These are phyloP conservation scores for Coelopa frigida DNA, from an alignment of 1,140 invertebrate genomes.

Conservation along the genomic window DNA sequence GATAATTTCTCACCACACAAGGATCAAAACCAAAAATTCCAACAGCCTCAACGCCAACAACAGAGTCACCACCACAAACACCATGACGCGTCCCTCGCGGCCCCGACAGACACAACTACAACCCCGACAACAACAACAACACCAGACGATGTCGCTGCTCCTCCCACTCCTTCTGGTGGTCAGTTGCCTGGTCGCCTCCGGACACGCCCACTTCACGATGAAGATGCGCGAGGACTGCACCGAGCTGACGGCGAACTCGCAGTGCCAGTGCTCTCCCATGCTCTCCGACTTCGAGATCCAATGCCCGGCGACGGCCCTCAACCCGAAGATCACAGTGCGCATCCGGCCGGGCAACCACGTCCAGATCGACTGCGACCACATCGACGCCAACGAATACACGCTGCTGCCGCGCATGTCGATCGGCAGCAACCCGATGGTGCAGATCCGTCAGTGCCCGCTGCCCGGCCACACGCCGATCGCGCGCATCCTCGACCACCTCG, in stretches of 20 bases:
- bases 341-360: conserved; percentile 25
- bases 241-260: conserved; percentile 19
- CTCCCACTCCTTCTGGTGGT: conserved; percentile 13
- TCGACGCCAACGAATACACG: conserved; percentile 24
- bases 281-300: conserved; percentile 29
- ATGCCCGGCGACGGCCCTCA: conserved; percentile 24
- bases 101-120: neutral
- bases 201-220: conserved; percentile 18
- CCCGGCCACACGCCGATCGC: conserved; percentile 30
- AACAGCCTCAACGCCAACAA: neutral
- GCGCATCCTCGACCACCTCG: conserved; percentile 27
- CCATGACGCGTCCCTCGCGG: no score
- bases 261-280: conserved; percentile 27
- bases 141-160: neutral
- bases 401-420: conserved; percentile 29
- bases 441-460: conserved; percentile 34
- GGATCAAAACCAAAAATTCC: no score
- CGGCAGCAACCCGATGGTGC: conserved; percentile 25
- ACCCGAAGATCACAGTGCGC: conserved; percentile 28
- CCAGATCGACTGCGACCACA: conserved; percentile 30
- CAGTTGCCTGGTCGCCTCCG: conserved; percentile 18
- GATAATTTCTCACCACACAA: no score
- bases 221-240: conserved; percentile 25
- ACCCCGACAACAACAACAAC: neutral
- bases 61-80: neutral